Conservation (phyloP, 2,797 vertebrate species). For the Sebastes vulpes region DNA sequence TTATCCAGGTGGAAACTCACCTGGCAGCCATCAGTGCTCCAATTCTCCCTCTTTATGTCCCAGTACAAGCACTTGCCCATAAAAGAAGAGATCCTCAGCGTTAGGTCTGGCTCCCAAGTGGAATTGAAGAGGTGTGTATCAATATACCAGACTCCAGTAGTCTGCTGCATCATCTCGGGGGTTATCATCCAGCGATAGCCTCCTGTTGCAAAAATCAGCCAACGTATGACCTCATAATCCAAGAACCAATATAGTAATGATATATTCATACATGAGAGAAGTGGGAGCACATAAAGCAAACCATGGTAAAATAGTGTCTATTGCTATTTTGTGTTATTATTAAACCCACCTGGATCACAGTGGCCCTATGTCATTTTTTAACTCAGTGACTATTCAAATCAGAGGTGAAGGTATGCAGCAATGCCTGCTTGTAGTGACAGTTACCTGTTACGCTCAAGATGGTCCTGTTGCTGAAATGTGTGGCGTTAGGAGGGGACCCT, state of each 20-base stretch:
- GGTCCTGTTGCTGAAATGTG: slow-evolving; percentile 9
- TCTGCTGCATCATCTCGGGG: slow-evolving; percentile 72
- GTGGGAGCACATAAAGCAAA: not conserved
- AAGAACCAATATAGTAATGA: not conserved
- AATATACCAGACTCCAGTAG: slow-evolving; percentile 75
- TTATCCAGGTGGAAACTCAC: slow-evolving; percentile 50
- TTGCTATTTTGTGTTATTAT: not conserved
- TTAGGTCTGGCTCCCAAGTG: slow-evolving; percentile 32
- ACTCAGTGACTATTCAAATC: not conserved
- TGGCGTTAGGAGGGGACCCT: slow-evolving; percentile 34
- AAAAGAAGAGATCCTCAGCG: slow-evolving; percentile 56
- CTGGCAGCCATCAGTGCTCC: slow-evolving; percentile 80
- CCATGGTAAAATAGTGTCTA: not conserved
- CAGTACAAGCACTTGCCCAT: slow-evolving; percentile 83
- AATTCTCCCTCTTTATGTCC: slow-evolving; percentile 39
- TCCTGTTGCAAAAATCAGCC: slow-evolving; percentile 54
- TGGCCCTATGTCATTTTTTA: not conserved
- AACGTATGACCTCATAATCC: not conserved
- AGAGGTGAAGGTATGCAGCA: not conserved
- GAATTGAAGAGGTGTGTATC: slow-evolving; percentile 50
- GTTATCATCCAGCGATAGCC: slow-evolving; percentile 83
- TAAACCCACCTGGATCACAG: not conserved
- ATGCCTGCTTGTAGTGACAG: not conserved
- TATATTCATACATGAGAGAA: not conserved
- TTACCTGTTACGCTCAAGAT: slow-evolving; percentile 72